Percentiles rank a stretch among this genome's conserved stretches.
These are phyloP conservation scores for Melieria picta DNA, from an alignment of 2,888 invertebrate genomes.

Conservation along the genomic window DNA sequence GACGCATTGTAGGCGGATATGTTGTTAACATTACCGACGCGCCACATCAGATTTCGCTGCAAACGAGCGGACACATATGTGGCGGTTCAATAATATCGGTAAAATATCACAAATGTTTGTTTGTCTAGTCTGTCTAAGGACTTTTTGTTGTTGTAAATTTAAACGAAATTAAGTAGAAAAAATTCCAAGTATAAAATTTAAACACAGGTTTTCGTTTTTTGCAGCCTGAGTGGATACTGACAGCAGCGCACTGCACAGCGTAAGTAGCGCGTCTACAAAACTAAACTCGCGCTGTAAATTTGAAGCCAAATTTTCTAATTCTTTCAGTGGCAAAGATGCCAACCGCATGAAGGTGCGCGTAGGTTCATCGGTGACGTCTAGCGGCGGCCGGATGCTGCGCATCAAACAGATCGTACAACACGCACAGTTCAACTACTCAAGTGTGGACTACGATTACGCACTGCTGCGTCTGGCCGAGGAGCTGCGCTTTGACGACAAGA, in stretches of 20 bases:
- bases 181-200: too few relatives aligned
- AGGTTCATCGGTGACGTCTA: conserved; percentile 68
- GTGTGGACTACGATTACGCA: conserved; percentile 72
- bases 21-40: conserved; percentile 63
- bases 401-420: conserved; percentile 68
- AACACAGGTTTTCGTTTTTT: not conserved
- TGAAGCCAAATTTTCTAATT: conserved; percentile 10
- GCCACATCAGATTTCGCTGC: conserved; percentile 63
- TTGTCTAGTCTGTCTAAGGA: too few relatives aligned
- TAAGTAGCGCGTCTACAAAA: conserved; percentile 44
- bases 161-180: too few relatives aligned
- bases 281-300: not conserved
- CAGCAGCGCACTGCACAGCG: conserved; percentile 65
- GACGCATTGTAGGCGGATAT: conserved; percentile 64
- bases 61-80: conserved; percentile 61
- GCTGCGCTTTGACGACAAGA: conserved; percentile 66
- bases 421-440: conserved; percentile 68
- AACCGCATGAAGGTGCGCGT: conserved; percentile 65
- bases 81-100: conserved; percentile 63
- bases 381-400: conserved; percentile 68
- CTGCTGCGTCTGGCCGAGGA: conserved; percentile 68
- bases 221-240: conserved; percentile 60
- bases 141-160: too few relatives aligned
- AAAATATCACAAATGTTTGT: not conserved
- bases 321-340: conserved; percentile 52